Evolutionary conservation across 2,888 invertebrate genomes (phyloP).

Genomic region (Beris morrisii): DNA sequence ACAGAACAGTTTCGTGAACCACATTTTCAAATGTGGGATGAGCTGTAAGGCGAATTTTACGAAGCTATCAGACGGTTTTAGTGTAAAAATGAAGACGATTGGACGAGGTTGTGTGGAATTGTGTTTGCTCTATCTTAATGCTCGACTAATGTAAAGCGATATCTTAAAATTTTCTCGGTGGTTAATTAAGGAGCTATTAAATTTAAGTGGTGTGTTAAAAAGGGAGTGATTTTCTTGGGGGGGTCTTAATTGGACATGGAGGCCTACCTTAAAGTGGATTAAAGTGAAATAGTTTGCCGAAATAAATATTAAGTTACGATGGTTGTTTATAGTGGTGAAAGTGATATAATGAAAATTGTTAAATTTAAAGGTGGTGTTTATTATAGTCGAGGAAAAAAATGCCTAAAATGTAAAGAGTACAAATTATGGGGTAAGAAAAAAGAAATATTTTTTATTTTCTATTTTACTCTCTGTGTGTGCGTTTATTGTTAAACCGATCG

Average conservation of each 20-base stretch:
- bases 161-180: background rate
- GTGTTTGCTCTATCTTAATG: background rate
- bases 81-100: slow-evolving; percentile 16
- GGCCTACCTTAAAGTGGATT: too few species aligned
- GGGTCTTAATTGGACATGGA: too few species aligned
- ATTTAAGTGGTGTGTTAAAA: background rate
- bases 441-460: too few species aligned
- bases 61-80: slow-evolving; percentile 11
- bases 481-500: too few species aligned
- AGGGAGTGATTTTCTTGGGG: too few species aligned
- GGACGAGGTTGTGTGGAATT: slow-evolving; percentile 11
- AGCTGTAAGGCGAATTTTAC: slow-evolving; percentile 2
- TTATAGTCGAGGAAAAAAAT: slow-evolving; percentile 17
- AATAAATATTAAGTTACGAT: background rate
- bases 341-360: slow-evolving; percentile 22
- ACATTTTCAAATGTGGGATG: slow-evolving; percentile 19
- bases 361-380: slow-evolving; percentile 23
- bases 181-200: slow-evolving; percentile 15
- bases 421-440: slow-evolving; percentile 20
- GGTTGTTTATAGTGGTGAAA: slow-evolving; percentile 27
- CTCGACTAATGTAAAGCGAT: background rate
- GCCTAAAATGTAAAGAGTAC: slow-evolving; percentile 25
- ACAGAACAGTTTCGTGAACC: background rate
- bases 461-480: too few species aligned
- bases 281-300: too few species aligned